Percentiles rank a stretch among this genome's conserved stretches.
Evolutionary conservation across 1,140 invertebrate species (phyloP).

Genomic region (Apis dorsata): DNA sequence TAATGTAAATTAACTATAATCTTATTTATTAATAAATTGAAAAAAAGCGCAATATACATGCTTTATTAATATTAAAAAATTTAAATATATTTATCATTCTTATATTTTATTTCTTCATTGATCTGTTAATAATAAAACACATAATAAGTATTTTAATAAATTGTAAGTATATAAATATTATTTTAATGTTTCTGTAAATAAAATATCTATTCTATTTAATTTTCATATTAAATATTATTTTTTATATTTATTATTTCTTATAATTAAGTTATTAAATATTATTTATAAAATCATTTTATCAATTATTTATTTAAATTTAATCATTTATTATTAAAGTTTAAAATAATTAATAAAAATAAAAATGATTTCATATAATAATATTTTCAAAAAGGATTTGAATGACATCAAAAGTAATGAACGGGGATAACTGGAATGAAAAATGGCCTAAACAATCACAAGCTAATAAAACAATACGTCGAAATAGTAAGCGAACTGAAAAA

Average conservation of each 20-base stretch:
- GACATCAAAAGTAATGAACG: conserved; percentile 68
- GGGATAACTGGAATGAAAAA: conserved; percentile 61
- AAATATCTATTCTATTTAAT: background rate
- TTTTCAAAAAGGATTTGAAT: conserved; percentile 46
- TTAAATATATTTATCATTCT: background rate
- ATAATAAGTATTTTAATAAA: background rate
- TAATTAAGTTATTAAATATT: background rate
- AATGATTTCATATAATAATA: conserved; percentile 3
- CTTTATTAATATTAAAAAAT: conserved; percentile 7
- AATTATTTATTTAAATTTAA: background rate
- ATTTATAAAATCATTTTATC: background rate
- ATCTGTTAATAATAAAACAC: background rate
- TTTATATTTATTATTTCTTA: conserved; percentile 2
- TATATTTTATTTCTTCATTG: conserved; percentile 3
- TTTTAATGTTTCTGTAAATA: background rate
- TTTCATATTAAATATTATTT: background rate
- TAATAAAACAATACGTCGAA: conserved; percentile 45
- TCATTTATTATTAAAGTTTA: background rate
- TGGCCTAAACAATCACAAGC: conserved; percentile 59
- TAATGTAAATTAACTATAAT: conserved; percentile 1
- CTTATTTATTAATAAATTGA: conserved; percentile 13
- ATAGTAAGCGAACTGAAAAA: conserved; percentile 55
- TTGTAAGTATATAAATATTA: conserved; percentile 26
- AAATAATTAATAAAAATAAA: background rate
- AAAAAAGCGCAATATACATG: background rate